Percentiles rank a stretch among this genome's conserved stretches.
These are phyloP conservation scores for Actinia tenebrosa DNA, from an alignment of 64 coral and sea anemone genomes.

Conservation along the genomic window DNA sequence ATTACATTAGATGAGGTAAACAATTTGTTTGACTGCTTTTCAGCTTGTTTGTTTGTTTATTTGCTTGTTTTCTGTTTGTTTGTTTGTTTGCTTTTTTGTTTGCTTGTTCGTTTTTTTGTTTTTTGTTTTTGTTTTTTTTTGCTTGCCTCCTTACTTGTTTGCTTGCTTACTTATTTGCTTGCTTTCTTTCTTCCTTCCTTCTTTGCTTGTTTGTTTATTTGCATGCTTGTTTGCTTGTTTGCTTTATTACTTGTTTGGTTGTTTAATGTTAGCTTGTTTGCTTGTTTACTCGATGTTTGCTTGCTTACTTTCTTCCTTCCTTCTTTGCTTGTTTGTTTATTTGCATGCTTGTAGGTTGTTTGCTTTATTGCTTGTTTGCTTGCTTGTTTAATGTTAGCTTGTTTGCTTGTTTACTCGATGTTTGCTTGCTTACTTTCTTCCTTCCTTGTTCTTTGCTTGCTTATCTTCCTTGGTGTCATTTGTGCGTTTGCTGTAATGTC, in stretches of 20 bases:
- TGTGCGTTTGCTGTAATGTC: too few relatives aligned
- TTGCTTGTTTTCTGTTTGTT: neutral
- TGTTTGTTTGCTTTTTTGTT: neutral
- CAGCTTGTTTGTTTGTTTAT: neutral
- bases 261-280: too few relatives aligned
- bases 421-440: neutral
- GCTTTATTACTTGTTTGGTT: too few relatives aligned
- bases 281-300: too few relatives aligned
- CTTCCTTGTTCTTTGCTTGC: neutral
- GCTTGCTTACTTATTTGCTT: neutral
- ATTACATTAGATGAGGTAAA: constrained; percentile 29
- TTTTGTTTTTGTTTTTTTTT: neutral
- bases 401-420: too few relatives aligned
- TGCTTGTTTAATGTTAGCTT: too few relatives aligned
- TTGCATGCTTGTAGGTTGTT: neutral
- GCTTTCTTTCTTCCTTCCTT: neutral
- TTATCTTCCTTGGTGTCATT: neutral
- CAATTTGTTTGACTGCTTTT: neutral
- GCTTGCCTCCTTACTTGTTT: neutral
- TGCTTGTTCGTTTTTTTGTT: neutral
- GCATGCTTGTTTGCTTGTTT: too few relatives aligned
- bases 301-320: too few relatives aligned
- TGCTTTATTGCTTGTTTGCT: too few relatives aligned
- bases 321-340: too few relatives aligned
- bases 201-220: neutral